Evolutionary conservation across 2,113 vertebrate species (phyloP), one percentile per base, ranked within the genome.

Genomic region (Chloropsis hardwickii): DNA sequence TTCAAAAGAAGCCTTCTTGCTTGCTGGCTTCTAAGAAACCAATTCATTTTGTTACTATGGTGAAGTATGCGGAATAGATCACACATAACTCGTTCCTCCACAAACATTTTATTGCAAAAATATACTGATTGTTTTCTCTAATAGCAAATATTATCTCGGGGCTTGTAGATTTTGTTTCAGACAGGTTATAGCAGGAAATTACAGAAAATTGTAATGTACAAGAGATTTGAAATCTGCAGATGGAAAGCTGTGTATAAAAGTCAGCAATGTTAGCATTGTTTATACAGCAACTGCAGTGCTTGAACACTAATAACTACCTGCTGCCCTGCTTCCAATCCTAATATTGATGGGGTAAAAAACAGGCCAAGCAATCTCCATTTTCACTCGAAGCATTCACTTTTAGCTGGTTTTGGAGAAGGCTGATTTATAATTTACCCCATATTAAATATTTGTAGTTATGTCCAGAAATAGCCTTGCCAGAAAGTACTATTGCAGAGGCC

Each of bases 41-140:
- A 74, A 73, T 72, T 89, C 23, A 81, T 86, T 83, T 93, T 88
- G 70, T 90, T 94, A 88, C 80, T 89, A 73, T 37, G 93, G 81
- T 47, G 67, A 97, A 95, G 60, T 60, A 88, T 1, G 2, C 40
- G 39, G 72, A 64, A 81, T 28, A 92, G 86, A 88, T 78, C 64
- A 60, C 88, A 88, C 67, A 51, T 77, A 92, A 94, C 70, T 90
- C 29, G 82, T 77, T 88, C 60, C 56, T 73, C 71, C 76, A 91
- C 74, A 92, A 82, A 82, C 39, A 90, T 67, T 93, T 86, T 65
- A 84, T 81, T 92, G 83, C 57, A 91, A 91, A 96, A 89, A 76
- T 62, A 92, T 54, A 72, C 35, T 47, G 19, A 65, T 50, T 84
- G 62, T 47, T 79, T 95, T 94, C 70, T 80, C 24, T 39, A 85